Percentiles rank a stretch among this genome's conserved stretches.
phyloP scores from a whole-genome alignment of 2,888 invertebrate species.

The Idaea aversata region DNA sequence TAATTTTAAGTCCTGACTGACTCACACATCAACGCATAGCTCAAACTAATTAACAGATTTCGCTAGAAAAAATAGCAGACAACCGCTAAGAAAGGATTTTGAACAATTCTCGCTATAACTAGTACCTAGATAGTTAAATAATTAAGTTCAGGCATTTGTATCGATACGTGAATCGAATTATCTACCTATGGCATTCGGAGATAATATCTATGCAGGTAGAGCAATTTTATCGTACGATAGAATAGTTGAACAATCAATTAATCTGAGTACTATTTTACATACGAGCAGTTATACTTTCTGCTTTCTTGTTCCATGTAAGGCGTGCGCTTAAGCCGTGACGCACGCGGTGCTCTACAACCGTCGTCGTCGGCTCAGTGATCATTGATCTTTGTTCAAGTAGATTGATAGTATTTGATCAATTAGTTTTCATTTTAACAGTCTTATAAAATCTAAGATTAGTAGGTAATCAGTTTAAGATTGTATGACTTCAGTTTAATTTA shows the following conservation, averaged over 20 bases:
- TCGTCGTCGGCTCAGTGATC: not conserved
- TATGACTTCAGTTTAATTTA: too few species aligned
- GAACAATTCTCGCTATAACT: too few species aligned
- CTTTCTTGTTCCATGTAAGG: constrained; percentile 26
- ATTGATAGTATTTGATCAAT: not conserved
- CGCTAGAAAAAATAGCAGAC: too few species aligned
- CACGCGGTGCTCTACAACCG: constrained; percentile 2
- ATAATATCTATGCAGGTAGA: not conserved
- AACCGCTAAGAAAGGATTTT: too few species aligned
- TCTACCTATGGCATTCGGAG: not conserved
- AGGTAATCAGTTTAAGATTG: too few species aligned
- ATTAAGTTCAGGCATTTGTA: not conserved
- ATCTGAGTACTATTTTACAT: constrained; percentile 17
- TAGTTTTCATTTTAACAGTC: not conserved
- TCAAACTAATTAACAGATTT: too few species aligned
- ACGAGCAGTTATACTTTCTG: constrained; percentile 25
- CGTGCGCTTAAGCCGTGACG: constrained; percentile 20
- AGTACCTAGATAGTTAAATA: too few species aligned
- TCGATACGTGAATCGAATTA: not conserved
- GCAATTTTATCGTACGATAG: not conserved
- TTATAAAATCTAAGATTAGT: too few species aligned
- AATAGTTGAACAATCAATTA: not conserved
- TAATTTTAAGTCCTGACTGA: too few species aligned
- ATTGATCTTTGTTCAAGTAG: not conserved
- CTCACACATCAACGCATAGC: too few species aligned